These are phyloP conservation scores for Vireo griseus DNA, from an alignment of 2,797 vertebrate species.

Conservation along the genomic window DNA sequence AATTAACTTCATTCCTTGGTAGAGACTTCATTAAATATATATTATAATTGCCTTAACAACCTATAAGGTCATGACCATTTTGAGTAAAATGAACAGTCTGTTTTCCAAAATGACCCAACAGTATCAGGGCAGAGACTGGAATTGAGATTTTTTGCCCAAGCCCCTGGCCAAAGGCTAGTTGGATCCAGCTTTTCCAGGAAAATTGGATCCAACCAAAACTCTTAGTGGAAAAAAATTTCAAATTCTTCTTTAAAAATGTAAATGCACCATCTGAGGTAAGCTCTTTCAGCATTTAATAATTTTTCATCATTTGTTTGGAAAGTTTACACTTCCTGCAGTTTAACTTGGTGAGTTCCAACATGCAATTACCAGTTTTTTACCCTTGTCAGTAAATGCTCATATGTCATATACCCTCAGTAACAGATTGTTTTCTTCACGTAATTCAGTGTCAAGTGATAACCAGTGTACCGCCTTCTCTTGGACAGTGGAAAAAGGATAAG, in stretches of 20 bases:
- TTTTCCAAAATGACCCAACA: neutral
- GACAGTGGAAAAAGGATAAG: neutral
- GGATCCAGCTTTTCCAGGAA: neutral
- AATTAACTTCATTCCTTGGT: neutral
- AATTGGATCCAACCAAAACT: neutral
- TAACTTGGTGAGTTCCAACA: neutral
- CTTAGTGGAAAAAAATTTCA: neutral
- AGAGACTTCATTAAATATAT: neutral
- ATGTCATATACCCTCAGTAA: neutral
- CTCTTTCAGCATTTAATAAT: neutral
- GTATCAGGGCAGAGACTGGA: neutral
- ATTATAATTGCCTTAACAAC: neutral
- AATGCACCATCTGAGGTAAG: neutral
- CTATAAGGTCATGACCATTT: neutral
- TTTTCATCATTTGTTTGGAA: neutral
- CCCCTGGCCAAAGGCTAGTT: neutral
- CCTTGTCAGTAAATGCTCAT: neutral
- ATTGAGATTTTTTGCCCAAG: neutral
- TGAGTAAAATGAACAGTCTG: neutral
- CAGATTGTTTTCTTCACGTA: neutral
- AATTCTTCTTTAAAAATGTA: neutral
- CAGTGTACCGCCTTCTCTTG: neutral
- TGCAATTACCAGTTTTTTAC: neutral
- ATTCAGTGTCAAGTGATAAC: neutral
- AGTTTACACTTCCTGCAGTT: neutral